These are phyloP conservation scores for Eurypyga helias DNA, from an alignment of 2,113 vertebrate species.

Conservation along the genomic window DNA sequence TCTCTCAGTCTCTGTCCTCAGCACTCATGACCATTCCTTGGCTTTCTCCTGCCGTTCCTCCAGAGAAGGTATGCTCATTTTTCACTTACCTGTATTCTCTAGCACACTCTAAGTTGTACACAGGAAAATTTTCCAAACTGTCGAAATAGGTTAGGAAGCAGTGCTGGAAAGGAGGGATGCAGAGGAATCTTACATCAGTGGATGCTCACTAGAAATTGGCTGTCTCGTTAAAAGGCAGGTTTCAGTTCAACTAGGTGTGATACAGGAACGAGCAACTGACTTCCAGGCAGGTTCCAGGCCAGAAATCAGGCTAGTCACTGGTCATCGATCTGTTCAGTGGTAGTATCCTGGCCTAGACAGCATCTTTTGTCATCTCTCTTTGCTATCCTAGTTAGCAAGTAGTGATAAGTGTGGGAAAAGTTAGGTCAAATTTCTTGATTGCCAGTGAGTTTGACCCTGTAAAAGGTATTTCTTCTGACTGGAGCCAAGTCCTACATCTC, in stretches of 20 bases:
- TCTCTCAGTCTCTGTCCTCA: background rate
- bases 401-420: background rate
- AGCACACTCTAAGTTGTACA: background rate
- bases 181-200: background rate
- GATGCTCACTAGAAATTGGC: background rate
- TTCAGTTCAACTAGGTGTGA: background rate
- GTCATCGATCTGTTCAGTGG: fast-evolving
- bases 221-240: background rate
- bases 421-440: background rate
- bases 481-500: background rate
- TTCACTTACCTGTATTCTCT: background rate
- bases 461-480: background rate
- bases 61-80: background rate
- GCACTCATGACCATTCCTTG: background rate
- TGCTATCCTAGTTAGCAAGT: background rate
- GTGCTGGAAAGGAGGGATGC: background rate
- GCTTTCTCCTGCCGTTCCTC: background rate
- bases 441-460: background rate
- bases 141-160: background rate
- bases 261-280: background rate
- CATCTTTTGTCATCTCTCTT: background rate
- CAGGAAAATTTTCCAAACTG: background rate
- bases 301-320: background rate
- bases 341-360: background rate
- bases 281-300: background rate